Base-by-base conservation (phyloP, 2,888 invertebrate species). In the Cantharis rufa region DNA sequence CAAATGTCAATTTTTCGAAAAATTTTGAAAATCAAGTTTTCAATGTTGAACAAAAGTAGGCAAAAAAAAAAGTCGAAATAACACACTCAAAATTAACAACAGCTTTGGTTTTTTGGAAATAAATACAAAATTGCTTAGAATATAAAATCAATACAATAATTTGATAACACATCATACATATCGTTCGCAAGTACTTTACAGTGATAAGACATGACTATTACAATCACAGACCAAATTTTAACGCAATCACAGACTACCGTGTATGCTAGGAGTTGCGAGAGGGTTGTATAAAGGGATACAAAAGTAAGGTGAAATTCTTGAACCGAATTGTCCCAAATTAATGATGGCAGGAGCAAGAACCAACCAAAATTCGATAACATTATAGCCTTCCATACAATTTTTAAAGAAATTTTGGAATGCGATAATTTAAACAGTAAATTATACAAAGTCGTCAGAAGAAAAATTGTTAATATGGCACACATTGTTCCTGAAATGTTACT, bases 241-340 rank as follows among this genome's bases (percentile, higher is more conserved):
- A 90, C 89, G 80, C 90, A 90, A 80, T 89, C 89, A 84, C 90
- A 91, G 66, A 91, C 84, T 66, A 92, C 92, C 92, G 91, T 91
- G 83, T 93, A 92, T 0, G 93, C 91, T 77, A 91, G 90, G 32
- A 92, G 87, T 77, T 92, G 90, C 1, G 93, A 91, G 10, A 93
- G 89, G 16, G 92, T 89, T 72, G 92, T 92, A 83, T 94, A 94
- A 0, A 90, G 88, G 75, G 91, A 90, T 2, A 94, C 93, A 1
- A 94, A 89, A 10, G 88, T 80, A 78, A 91, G 89, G 84, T 93
- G 93, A 11, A 90, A 82, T 9, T 86, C 86, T 76, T 86, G 84
- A 10, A 80, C 78, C 21, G 84, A 81, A 74, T 84, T 85, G 70
- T 91, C 91, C 93, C 94, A 94, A 78, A 93, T 92, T 76, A 92